Conservation (phyloP, 2,113 vertebrate genomes). For the Aplodontia rufa region DNA sequence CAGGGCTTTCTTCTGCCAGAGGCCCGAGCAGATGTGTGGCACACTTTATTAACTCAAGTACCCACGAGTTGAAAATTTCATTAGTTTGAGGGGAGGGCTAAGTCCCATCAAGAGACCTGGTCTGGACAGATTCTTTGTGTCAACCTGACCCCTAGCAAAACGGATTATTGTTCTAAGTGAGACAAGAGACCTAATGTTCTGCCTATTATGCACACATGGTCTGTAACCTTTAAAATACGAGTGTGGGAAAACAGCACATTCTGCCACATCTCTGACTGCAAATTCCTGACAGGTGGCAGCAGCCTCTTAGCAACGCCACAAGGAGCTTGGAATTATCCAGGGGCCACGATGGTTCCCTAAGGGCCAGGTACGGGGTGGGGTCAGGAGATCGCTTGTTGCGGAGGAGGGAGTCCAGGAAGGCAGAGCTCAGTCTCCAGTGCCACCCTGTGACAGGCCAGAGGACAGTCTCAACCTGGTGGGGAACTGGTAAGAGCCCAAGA, state of each 20-base stretch:
- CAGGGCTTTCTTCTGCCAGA: constrained; percentile 87
- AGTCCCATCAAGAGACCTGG: constrained; percentile 89
- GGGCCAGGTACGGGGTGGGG: constrained; percentile 60
- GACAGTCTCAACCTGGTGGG: background rate
- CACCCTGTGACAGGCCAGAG: background rate
- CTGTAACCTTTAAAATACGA: constrained; percentile 92
- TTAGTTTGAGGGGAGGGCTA: constrained; percentile 91
- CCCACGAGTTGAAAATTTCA: constrained; percentile 91
- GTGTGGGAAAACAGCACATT: constrained; percentile 92
- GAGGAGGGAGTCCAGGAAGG: background rate
- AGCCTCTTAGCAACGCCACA: constrained; percentile 91
- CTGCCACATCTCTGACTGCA: constrained; percentile 82
- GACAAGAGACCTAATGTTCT: constrained; percentile 92
- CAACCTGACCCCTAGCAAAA: constrained; percentile 91
- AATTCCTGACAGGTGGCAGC: constrained; percentile 92
- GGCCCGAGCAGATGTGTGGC: constrained; percentile 89
- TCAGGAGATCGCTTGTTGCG: background rate
- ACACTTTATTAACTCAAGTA: constrained; percentile 93
- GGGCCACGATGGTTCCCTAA: constrained; percentile 62
- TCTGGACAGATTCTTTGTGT: constrained; percentile 90
- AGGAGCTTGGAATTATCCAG: constrained; percentile 85
- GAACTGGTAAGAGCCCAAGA: accelerated
- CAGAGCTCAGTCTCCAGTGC: background rate
- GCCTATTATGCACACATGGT: constrained; percentile 91
- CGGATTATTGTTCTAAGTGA: constrained; percentile 93